Evolutionary conservation across 1,140 invertebrate genomes (phyloP).

Genomic region (Steinernema khuongi): DNA sequence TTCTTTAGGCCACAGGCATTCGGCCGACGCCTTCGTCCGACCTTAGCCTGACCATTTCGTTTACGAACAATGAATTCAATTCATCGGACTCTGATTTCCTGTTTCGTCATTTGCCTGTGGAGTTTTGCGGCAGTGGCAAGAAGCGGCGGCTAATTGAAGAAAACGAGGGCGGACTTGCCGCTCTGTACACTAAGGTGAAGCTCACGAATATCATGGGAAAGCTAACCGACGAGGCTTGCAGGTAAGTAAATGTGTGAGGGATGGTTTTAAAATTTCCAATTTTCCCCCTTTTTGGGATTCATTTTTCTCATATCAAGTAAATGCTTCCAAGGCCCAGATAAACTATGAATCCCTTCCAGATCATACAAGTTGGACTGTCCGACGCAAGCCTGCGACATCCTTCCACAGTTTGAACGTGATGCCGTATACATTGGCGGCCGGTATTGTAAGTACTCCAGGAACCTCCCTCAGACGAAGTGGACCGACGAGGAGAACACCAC

Average conservation of each 20-base stretch:
- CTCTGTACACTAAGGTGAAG: slow-evolving; percentile 43
- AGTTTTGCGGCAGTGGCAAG: slow-evolving; percentile 38
- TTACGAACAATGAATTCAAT: slow-evolving; percentile 52
- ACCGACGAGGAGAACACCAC: slow-evolving; percentile 35
- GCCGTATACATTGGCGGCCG: slow-evolving; percentile 49
- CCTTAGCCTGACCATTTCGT: slow-evolving; percentile 49
- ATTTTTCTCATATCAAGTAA: slow-evolving; percentile 36
- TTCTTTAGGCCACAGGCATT: slow-evolving; percentile 42
- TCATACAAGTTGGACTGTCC: slow-evolving; percentile 41
- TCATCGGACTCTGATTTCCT: slow-evolving; percentile 42
- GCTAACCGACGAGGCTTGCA: background rate
- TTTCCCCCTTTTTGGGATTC: too few relatives aligned
- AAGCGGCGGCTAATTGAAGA: slow-evolving; percentile 2
- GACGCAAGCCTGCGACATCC: slow-evolving; percentile 26
- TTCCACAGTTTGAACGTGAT: slow-evolving; percentile 45
- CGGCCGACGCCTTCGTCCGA: slow-evolving; percentile 49
- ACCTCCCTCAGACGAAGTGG: slow-evolving; percentile 54
- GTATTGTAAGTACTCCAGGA: slow-evolving; percentile 54
- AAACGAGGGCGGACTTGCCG: slow-evolving; percentile 7
- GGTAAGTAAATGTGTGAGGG: background rate
- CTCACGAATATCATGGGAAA: slow-evolving; percentile 13
- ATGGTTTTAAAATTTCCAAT: slow-evolving; percentile 17
- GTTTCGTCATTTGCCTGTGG: slow-evolving; percentile 41
- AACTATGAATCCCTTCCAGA: slow-evolving; percentile 25
- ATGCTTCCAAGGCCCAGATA: background rate